phyloP scores from a whole-genome alignment of 2,113 vertebrate species.

The Microcebus murinus region DNA sequence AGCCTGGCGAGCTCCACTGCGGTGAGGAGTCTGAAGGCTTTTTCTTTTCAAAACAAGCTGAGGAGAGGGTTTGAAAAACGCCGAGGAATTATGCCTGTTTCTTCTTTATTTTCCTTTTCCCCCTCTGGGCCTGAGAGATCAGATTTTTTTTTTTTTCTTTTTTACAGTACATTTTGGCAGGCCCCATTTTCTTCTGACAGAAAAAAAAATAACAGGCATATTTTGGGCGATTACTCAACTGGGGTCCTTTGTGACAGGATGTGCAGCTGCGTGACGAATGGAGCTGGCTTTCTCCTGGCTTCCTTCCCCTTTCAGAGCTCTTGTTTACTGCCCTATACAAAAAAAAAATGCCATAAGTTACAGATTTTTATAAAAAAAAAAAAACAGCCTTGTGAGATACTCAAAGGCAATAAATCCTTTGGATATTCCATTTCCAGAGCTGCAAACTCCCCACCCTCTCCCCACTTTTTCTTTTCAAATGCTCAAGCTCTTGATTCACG shows the following conservation, averaged over 20 bases:
- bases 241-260: conserved; percentile 89
- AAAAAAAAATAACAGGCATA: conserved; percentile 86
- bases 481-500: conserved; percentile 80
- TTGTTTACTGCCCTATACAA: conserved; percentile 85
- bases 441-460: conserved; percentile 76
- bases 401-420: conserved; percentile 86
- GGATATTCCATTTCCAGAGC: conserved; percentile 81
- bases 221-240: conserved; percentile 88
- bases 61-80: conserved; percentile 56
- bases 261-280: conserved; percentile 89
- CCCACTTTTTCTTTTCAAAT: conserved; percentile 76
- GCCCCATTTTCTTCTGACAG: conserved; percentile 76
- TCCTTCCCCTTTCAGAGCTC: conserved; percentile 87
- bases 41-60: conserved; percentile 68
- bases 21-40: conserved; percentile 33
- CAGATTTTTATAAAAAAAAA: conserved; percentile 85
- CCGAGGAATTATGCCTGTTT: conserved; percentile 67
- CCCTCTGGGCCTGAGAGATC: conserved; percentile 55
- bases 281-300: conserved; percentile 88
- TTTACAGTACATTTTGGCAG: conserved; percentile 85
- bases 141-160: conserved; percentile 57
- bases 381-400: conserved; percentile 82
- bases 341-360: conserved; percentile 82
- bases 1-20: neutral
- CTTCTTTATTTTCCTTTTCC: conserved; percentile 72